phyloP scores from a whole-genome alignment of 2,113 vertebrate species.

The Oxygymnocypris stewartii region DNA sequence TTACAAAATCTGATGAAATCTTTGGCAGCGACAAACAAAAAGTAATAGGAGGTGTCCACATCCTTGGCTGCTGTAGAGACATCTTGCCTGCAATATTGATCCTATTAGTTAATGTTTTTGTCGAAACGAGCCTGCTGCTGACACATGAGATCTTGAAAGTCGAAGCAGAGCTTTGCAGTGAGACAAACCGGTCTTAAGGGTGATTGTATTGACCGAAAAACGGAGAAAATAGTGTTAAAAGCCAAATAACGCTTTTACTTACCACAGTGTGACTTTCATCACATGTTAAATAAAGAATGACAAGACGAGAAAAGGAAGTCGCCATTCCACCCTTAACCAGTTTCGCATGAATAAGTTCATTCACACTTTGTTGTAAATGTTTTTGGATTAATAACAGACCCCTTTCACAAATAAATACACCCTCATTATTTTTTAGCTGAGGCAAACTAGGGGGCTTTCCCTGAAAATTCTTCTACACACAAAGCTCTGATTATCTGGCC shows the following conservation, averaged over 20 bases:
- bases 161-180: not conserved
- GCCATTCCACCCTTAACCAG: not conserved
- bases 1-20: not conserved
- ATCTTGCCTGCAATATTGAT: constrained; percentile 35
- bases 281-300: constrained; percentile 8
- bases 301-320: not conserved
- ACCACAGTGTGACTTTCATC: constrained; percentile 24
- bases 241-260: not conserved
- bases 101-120: constrained; percentile 47
- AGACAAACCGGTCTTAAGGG: not conserved
- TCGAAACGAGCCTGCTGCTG: constrained; percentile 33
- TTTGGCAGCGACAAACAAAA: constrained; percentile 20
- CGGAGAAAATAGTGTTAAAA: not conserved
- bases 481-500: constrained; percentile 48
- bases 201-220: not conserved
- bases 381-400: constrained; percentile 10
- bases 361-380: constrained; percentile 15
- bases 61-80: constrained; percentile 29
- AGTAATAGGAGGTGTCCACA: constrained; percentile 30
- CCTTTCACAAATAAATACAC: constrained; percentile 36
- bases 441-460: constrained; percentile 24
- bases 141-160: constrained; percentile 34
- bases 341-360: constrained; percentile 40
- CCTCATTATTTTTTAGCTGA: constrained; percentile 19
- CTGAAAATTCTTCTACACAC: constrained; percentile 34